Evolutionary conservation across 2,888 invertebrate genomes (phyloP).

Genomic region (Eretmocerus hayati): DNA sequence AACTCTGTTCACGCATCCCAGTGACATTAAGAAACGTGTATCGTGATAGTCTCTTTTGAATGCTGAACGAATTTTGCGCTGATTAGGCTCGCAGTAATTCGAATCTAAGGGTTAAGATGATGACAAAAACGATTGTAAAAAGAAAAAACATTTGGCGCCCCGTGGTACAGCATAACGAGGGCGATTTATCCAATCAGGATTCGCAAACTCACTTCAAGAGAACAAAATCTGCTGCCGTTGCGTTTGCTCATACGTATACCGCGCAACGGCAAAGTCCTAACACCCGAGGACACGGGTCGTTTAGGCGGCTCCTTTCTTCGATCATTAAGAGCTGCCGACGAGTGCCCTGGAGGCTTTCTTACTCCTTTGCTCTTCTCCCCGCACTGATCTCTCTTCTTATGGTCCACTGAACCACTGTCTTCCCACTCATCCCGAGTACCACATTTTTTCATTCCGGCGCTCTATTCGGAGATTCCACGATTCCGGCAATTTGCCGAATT

Average conservation of each 20-base stretch:
- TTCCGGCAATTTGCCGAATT: neutral
- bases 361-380: conserved; percentile 12
- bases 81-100: conserved; percentile 2
- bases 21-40: too few relatives aligned
- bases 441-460: neutral
- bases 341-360: conserved; percentile 26
- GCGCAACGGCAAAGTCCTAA: conserved; percentile 32
- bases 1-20: neutral
- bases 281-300: conserved; percentile 44
- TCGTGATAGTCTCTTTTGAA: neutral
- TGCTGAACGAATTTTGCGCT: neutral
- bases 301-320: conserved; percentile 45
- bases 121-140: neutral
- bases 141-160: conserved; percentile 11
- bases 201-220: conserved; percentile 23
- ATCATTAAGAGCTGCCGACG: conserved; percentile 39
- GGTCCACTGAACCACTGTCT: conserved; percentile 6
- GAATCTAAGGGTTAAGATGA: neutral
- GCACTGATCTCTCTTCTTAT: conserved; percentile 16
- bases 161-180: conserved; percentile 25
- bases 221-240: neutral
- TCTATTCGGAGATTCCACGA: neutral
- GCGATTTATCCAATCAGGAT: conserved; percentile 29
- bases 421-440: neutral
- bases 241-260: conserved; percentile 6